phyloP scores from a whole-genome alignment of 1,140 invertebrate genomes.

The Ostrea edulis region DNA sequence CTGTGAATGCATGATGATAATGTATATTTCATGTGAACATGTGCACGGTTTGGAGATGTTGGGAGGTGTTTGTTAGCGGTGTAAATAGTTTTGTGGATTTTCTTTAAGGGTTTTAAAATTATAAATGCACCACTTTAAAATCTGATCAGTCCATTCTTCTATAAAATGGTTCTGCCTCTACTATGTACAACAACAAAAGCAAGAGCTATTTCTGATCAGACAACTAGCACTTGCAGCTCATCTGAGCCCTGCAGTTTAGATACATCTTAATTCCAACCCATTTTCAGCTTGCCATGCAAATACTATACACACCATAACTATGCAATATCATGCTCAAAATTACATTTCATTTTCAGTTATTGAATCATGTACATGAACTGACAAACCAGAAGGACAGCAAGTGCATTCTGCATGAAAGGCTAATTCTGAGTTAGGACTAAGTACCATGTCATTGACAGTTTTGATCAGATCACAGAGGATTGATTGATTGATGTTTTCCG shows the following conservation, averaged over 20 bases:
- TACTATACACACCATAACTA: not conserved
- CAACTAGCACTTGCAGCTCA: not conserved
- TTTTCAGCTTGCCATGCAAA: slow-evolving; percentile 1
- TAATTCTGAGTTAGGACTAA: not conserved
- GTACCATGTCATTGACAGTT: not conserved
- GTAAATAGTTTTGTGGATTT: too few species aligned
- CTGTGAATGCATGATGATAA: too few species aligned
- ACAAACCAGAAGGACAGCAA: not conserved
- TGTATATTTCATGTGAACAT: too few species aligned
- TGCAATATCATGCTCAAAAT: not conserved
- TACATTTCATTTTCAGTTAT: not conserved
- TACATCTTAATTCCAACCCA: not conserved
- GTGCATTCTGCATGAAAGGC: not conserved
- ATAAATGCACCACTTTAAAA: not conserved
- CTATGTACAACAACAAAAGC: not conserved
- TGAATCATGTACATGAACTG: too few species aligned
- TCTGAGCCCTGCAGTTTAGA: not conserved
- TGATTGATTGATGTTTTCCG: too few species aligned
- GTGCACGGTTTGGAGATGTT: too few species aligned
- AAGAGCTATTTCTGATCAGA: not conserved
- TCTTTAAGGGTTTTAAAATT: too few species aligned
- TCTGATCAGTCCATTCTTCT: not conserved
- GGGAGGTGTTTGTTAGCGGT: too few species aligned
- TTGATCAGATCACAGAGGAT: too few species aligned
- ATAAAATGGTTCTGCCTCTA: not conserved